Evolutionary conservation across 2,888 invertebrate genomes (phyloP).

Genomic region (Eretmocerus hayati): DNA sequence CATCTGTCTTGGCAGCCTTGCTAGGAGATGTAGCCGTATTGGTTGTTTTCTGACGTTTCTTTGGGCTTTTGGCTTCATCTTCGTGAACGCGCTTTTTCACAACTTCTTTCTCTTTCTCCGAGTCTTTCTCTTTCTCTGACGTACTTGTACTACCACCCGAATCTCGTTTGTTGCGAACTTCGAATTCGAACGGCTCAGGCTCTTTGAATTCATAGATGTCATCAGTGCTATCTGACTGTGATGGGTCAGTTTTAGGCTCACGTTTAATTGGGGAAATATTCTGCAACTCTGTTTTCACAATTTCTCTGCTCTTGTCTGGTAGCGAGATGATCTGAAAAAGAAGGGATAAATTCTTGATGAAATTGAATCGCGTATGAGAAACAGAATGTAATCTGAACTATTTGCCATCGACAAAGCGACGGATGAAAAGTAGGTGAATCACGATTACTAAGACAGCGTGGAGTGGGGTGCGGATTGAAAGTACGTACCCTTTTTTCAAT

Average conservation of each 20-base stretch:
- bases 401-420: background rate
- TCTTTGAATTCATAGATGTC: conserved; percentile 87
- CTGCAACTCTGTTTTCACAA: conserved; percentile 33
- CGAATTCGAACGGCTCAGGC: conserved; percentile 81
- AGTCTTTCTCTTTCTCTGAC: conserved; percentile 32
- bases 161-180: conserved; percentile 50
- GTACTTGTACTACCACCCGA: conserved; percentile 24
- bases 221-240: conserved; percentile 34
- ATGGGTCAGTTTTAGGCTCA: conserved; percentile 25
- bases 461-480: too few species aligned
- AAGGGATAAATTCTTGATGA: background rate
- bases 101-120: conserved; percentile 36
- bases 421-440: too few species aligned
- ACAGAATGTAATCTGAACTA: background rate
- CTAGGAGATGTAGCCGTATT: background rate
- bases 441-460: too few species aligned
- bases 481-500: conserved; percentile 17
- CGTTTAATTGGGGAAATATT: conserved; percentile 15
- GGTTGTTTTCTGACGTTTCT: conserved; percentile 39
- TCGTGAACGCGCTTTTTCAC: conserved; percentile 41
- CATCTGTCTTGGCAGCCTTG: conserved; percentile 2
- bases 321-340: conserved; percentile 24
- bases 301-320: conserved; percentile 35
- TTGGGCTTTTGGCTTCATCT: conserved; percentile 35
- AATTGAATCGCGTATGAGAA: too few species aligned